Conservation (phyloP, 2,888 invertebrate species). For the Pinctada fucata region DNA sequence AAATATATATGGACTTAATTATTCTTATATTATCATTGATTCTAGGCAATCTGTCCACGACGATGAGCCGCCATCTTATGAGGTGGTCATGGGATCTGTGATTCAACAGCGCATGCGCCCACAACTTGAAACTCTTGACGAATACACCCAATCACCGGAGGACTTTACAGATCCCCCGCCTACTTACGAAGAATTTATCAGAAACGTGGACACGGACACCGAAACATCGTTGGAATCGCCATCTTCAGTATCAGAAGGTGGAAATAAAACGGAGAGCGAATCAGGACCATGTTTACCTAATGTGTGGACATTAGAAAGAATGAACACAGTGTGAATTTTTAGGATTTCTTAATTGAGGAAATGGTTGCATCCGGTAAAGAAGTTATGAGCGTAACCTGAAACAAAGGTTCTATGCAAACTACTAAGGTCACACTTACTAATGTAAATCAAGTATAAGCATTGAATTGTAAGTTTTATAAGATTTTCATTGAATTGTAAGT, state of each 20-base stretch:
- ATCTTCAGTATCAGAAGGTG: not conserved
- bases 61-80: slow-evolving; percentile 58
- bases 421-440: too few relatives aligned
- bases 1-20: too few relatives aligned
- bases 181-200: slow-evolving; percentile 36
- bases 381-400: too few relatives aligned
- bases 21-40: not conserved
- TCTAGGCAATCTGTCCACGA: slow-evolving; percentile 39
- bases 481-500: too few relatives aligned
- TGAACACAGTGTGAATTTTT: not conserved
- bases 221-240: slow-evolving; percentile 3
- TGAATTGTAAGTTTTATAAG: too few relatives aligned
- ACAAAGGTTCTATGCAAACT: too few relatives aligned
- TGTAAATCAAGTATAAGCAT: too few relatives aligned
- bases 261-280: not conserved
- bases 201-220: slow-evolving; percentile 2
- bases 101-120: slow-evolving; percentile 12
- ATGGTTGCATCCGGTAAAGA: too few relatives aligned
- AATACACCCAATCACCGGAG: slow-evolving; percentile 34
- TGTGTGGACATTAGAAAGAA: not conserved
- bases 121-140: slow-evolving; percentile 30
- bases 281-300: not conserved
- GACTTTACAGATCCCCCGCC: slow-evolving; percentile 34
- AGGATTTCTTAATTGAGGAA: too few relatives aligned
- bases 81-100: slow-evolving; percentile 36